Evolutionary conservation across 1,140 invertebrate genomes (phyloP).

Genomic region (Conopomorpha cramerella): DNA sequence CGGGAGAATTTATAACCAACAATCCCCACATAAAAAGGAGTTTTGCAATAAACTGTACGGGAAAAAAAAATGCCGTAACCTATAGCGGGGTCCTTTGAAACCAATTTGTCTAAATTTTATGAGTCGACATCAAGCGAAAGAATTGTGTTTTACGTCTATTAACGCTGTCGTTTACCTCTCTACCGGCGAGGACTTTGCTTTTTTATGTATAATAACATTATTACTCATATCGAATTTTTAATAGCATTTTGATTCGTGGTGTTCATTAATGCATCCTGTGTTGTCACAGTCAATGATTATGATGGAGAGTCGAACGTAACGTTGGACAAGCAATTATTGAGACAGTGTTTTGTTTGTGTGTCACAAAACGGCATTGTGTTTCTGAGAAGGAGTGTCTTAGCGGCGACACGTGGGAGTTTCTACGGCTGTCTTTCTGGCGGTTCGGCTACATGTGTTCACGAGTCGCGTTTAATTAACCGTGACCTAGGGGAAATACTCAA

Average conservation of each 20-base stretch:
- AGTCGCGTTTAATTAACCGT: conserved; percentile 42
- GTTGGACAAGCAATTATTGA: conserved; percentile 16
- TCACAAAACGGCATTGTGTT: conserved; percentile 23
- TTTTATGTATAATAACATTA: no score
- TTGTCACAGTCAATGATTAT: conserved; percentile 7
- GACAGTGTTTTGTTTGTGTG: conserved; percentile 20
- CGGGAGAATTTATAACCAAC: conserved; percentile 9
- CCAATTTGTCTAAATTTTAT: conserved; percentile 36
- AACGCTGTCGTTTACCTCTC: conserved; percentile 29
- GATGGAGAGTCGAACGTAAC: conserved; percentile 6
- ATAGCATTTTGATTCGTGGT: no score
- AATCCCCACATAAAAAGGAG: conserved; percentile 8
- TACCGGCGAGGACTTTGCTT: no score
- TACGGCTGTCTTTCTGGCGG: conserved; percentile 14
- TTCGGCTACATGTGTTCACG: conserved; percentile 20
- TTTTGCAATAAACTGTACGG: conserved; percentile 7
- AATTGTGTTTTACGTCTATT: conserved; percentile 31
- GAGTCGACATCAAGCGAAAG: conserved; percentile 31
- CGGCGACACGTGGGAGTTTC: conserved; percentile 21
- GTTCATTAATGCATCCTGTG: conserved; percentile 6
- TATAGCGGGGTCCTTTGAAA: conserved; percentile 24
- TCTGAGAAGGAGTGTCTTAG: conserved; percentile 20
- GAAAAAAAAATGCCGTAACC: conserved; percentile 20
- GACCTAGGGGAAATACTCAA: conserved; percentile 39
- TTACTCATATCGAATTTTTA: no score